Percentiles rank a stretch among this genome's conserved stretches.
These are phyloP conservation scores for Andricus quercusramuli DNA, from an alignment of 2,888 invertebrate species.

Conservation along the genomic window DNA sequence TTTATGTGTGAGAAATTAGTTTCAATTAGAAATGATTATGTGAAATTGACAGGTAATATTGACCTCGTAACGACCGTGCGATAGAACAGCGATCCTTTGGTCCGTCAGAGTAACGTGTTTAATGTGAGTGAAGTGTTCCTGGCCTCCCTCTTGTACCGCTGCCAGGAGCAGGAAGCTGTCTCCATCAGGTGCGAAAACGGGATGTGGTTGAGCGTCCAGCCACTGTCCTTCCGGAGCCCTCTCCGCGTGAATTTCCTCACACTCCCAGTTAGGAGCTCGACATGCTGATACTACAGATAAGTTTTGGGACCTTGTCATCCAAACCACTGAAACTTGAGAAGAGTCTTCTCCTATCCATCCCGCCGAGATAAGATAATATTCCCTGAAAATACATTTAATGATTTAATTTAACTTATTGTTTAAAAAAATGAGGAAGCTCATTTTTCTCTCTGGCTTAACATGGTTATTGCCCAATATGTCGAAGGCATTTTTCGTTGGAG, in stretches of 20 bases:
- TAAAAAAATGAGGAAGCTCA: too few species aligned
- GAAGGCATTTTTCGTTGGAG: too few species aligned
- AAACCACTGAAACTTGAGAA: constrained; percentile 90
- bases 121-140: constrained; percentile 92
- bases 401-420: not conserved
- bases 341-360: constrained; percentile 92
- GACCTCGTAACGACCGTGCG: constrained; percentile 92
- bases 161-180: constrained; percentile 91
- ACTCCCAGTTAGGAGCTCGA: constrained; percentile 89
- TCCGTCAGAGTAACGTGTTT: constrained; percentile 91
- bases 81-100: constrained; percentile 90
- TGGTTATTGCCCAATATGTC: too few species aligned
- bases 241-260: constrained; percentile 91
- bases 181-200: constrained; percentile 91
- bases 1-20: not conserved
- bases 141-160: constrained; percentile 90
- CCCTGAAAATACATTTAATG: constrained; percentile 81
- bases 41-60: constrained; percentile 57
- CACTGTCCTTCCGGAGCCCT: constrained; percentile 91
- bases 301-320: constrained; percentile 97
- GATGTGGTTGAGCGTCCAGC: constrained; percentile 91
- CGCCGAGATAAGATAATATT: constrained; percentile 94
- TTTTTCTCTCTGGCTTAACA: too few species aligned
- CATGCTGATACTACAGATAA: constrained; percentile 93
- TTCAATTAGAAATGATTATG: constrained; percentile 15